A percentile compares a stretch with the other conserved stretches of the same genome.
phyloP scores from a whole-genome alignment of 2,888 invertebrate species.

The Tachina lurida region DNA sequence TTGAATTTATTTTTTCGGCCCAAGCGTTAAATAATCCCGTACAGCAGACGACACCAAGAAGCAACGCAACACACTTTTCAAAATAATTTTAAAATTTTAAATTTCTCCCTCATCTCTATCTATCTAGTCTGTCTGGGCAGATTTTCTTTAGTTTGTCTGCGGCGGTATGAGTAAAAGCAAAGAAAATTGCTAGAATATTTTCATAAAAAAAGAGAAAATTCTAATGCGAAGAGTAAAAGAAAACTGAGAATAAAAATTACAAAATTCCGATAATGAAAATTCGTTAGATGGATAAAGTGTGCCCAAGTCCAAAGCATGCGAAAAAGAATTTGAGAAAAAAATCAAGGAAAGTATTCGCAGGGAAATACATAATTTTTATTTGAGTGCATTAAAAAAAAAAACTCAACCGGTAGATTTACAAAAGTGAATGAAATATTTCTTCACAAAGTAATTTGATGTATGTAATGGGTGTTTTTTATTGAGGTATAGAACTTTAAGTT shows the following conservation, averaged over 20 bases:
- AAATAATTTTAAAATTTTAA: slow-evolving; percentile 60
- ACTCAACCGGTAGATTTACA: background rate
- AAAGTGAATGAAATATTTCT: background rate
- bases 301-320: slow-evolving; percentile 36
- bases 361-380: background rate
- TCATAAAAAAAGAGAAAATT: slow-evolving; percentile 12
- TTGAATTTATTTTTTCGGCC: slow-evolving; percentile 61
- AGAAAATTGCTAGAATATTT: slow-evolving; percentile 47
- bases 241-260: slow-evolving; percentile 6
- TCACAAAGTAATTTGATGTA: background rate
- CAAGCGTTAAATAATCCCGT: slow-evolving; percentile 81
- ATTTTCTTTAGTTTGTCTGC: slow-evolving; percentile 36
- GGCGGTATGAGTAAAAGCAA: background rate
- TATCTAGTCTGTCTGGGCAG: slow-evolving; percentile 62
- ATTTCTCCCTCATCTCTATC: slow-evolving; percentile 53
- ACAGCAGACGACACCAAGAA: slow-evolving; percentile 72
- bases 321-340: slow-evolving; percentile 11
- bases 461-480: too few relatives aligned
- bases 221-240: background rate
- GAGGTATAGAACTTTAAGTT: too few relatives aligned
- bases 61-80: slow-evolving; percentile 72
- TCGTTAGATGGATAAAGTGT: slow-evolving; percentile 19
- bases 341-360: slow-evolving; percentile 14
- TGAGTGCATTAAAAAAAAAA: background rate
- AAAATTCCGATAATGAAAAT: background rate